phyloP scores from a whole-genome alignment of 1,140 invertebrate genomes.

The Pollicipes pollicipes region DNA sequence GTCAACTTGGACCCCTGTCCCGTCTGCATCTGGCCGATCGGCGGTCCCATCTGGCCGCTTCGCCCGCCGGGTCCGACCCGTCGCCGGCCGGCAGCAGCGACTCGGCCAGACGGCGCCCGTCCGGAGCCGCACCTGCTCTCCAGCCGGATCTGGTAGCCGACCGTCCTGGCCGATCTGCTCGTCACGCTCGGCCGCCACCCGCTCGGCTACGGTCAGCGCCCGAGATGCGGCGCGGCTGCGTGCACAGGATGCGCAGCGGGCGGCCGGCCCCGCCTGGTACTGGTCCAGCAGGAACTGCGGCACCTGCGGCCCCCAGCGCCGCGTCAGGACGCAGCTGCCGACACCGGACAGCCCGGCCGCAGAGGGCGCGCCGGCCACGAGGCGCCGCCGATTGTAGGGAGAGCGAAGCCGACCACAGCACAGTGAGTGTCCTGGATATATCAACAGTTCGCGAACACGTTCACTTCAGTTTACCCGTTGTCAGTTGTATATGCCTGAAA shows the following conservation, averaged over 20 bases:
- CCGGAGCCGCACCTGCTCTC: constrained; percentile 39
- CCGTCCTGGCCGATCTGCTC: constrained; percentile 64
- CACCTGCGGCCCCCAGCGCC: constrained; percentile 61
- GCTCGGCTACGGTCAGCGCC: constrained; percentile 68
- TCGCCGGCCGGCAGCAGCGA: no score
- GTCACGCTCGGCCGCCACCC: constrained; percentile 53
- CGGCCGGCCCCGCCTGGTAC: constrained; percentile 39
- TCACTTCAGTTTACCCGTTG: no score
- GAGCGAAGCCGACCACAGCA: no score
- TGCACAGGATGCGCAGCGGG: constrained; percentile 72
- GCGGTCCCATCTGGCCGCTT: no score
- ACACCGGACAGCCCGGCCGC: constrained; percentile 26
- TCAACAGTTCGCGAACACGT: no score
- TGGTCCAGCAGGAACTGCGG: constrained; percentile 79
- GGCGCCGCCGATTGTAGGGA: constrained; percentile 20
- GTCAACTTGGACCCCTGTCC: no score
- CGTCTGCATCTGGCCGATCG: no score
- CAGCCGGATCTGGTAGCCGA: constrained; percentile 85
- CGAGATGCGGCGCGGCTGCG: constrained; percentile 76
- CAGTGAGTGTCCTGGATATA: no score
- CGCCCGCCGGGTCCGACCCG: no score
- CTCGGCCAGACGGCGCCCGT: neutral
- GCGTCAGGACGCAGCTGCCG: constrained; percentile 8
- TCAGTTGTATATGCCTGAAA: no score
- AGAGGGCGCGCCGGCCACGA: no score